These are phyloP conservation scores for Centrocercus urophasianus DNA, from an alignment of 2,113 vertebrate genomes.

Conservation along the genomic window DNA sequence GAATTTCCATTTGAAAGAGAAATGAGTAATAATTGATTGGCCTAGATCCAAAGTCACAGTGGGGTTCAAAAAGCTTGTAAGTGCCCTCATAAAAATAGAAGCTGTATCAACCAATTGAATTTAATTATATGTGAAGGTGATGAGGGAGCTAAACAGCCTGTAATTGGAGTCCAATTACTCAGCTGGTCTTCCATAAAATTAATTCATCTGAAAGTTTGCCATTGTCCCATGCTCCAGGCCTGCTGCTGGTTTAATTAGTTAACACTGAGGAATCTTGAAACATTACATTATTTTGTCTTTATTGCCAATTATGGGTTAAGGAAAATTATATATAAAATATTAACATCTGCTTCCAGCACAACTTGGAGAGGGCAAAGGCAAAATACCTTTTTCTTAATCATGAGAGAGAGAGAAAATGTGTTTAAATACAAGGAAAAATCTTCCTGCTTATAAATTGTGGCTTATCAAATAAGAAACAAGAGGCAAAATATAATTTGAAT, in stretches of 20 bases:
- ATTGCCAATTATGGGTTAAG: slow-evolving; percentile 82
- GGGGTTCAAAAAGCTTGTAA: slow-evolving; percentile 84
- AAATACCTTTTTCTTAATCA: slow-evolving; percentile 55
- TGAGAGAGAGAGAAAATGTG: neutral
- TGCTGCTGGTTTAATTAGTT: slow-evolving; percentile 83
- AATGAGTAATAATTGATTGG: slow-evolving; percentile 85
- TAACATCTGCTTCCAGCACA: slow-evolving; percentile 78
- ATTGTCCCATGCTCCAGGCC: slow-evolving; percentile 79
- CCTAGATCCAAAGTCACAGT: slow-evolving; percentile 82
- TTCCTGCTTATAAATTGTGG: neutral
- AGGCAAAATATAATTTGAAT: neutral
- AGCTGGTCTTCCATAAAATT: slow-evolving; percentile 87
- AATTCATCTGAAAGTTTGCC: slow-evolving; percentile 85
- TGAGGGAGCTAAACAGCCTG: slow-evolving; percentile 84
- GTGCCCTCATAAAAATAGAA: slow-evolving; percentile 86
- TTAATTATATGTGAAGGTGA: slow-evolving; percentile 89
- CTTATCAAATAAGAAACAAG: neutral
- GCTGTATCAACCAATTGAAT: slow-evolving; percentile 86
- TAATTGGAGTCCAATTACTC: slow-evolving; percentile 88
- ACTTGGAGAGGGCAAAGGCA: slow-evolving; percentile 56
- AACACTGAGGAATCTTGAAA: slow-evolving; percentile 81
- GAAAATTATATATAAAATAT: slow-evolving; percentile 82
- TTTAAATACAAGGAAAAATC: neutral
- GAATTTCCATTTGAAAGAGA: slow-evolving; percentile 85
- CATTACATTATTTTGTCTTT: slow-evolving; percentile 82